These are phyloP conservation scores for Metellina segmentata DNA, from an alignment of 2,888 invertebrate genomes.

Conservation along the genomic window DNA sequence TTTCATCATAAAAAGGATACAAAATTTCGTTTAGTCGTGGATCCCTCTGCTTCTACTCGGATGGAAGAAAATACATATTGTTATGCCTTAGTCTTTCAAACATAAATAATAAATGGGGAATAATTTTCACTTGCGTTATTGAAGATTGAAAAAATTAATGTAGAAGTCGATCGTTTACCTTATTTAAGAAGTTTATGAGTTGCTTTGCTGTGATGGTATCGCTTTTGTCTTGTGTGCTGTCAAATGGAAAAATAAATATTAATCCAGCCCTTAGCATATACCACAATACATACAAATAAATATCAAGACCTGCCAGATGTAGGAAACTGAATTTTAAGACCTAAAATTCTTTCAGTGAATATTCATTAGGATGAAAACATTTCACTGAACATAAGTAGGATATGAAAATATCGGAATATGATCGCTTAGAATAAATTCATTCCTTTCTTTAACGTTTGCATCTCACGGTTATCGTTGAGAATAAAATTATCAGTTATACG, in stretches of 20 bases:
- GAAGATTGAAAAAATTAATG: not conserved
- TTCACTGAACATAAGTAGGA: too few species aligned
- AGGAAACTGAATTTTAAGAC: too few species aligned
- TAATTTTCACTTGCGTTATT: not conserved
- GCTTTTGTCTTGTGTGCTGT: conserved; percentile 93
- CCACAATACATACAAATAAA: too few species aligned
- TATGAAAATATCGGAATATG: too few species aligned
- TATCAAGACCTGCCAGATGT: too few species aligned
- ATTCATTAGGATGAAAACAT: too few species aligned
- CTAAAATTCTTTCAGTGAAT: too few species aligned
- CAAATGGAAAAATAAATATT: conserved; percentile 48
- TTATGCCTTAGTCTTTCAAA: not conserved
- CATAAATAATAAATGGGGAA: not conserved
- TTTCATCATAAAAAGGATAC: conserved; percentile 97
- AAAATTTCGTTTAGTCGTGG: conserved; percentile 99
- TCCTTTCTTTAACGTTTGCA: too few species aligned
- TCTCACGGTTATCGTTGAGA: too few species aligned
- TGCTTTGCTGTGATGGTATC: conserved; percentile 92
- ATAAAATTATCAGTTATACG: too few species aligned
- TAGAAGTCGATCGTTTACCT: conserved; percentile 81
- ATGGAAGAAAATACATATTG: not conserved
- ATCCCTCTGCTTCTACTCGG: conserved; percentile 92
- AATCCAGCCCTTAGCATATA: too few species aligned
- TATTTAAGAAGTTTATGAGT: conserved; percentile 95
- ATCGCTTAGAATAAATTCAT: too few species aligned